A percentile compares a stretch with the other conserved stretches of the same genome.
phyloP scores from a whole-genome alignment of 2,113 vertebrate genomes.

The Melanerpes aurifrons region DNA sequence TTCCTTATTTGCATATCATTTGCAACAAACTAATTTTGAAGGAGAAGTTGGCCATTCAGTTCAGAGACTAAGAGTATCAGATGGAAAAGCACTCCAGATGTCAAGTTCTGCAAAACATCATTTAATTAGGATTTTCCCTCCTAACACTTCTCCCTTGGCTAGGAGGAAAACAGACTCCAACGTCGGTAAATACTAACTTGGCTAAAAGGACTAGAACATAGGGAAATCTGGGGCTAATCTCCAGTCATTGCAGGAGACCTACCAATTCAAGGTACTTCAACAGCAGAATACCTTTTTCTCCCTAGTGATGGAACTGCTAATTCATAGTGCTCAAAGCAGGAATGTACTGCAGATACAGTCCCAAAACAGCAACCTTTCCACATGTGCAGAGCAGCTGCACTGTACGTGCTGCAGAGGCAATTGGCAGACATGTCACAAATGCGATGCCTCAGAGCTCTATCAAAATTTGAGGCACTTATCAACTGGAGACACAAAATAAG shows the following conservation, averaged over 20 bases:
- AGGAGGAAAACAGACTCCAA: neutral
- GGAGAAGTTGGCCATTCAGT: neutral
- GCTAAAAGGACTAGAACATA: neutral
- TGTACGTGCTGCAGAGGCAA: neutral
- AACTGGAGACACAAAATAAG: neutral
- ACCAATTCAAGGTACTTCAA: neutral
- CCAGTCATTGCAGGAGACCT: neutral
- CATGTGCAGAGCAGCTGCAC: neutral
- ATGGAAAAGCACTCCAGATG: neutral
- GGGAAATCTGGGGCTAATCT: neutral
- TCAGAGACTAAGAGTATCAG: neutral
- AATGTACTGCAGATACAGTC: neutral
- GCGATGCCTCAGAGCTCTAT: neutral
- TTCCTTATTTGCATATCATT: neutral
- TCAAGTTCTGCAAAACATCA: neutral
- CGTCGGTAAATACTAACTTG: neutral
- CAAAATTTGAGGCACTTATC: neutral
- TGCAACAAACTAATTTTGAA: neutral
- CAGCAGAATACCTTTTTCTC: neutral
- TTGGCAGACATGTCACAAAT: neutral
- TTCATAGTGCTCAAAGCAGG: neutral
- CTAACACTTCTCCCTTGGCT: neutral
- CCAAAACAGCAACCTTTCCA: fast-evolving
- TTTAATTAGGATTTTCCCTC: neutral
- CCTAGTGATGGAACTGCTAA: neutral